phyloP scores from a whole-genome alignment of 2,113 vertebrate species.

The Ptychochromis oligacanthus region DNA sequence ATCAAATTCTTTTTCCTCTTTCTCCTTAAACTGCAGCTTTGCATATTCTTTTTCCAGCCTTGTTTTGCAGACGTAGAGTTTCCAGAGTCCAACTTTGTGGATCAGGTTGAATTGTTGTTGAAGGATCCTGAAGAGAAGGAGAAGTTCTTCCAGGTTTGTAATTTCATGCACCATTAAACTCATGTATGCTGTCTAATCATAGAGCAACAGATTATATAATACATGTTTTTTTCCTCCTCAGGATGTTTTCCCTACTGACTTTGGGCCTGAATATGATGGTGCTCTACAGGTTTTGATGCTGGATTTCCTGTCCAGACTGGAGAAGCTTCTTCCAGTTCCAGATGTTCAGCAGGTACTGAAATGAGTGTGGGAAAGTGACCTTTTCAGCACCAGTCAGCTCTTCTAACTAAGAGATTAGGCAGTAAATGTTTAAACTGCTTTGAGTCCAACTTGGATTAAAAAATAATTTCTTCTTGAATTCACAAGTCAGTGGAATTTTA shows the following conservation, averaged over 20 bases:
- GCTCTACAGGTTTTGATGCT: constrained; percentile 82
- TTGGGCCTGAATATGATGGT: constrained; percentile 79
- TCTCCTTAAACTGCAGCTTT: background rate
- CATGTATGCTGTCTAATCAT: background rate
- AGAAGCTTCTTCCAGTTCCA: constrained; percentile 74
- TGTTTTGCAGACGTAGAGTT: constrained; percentile 73
- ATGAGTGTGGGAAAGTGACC: background rate
- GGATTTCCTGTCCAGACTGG: constrained; percentile 82
- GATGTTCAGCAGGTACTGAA: constrained; percentile 74
- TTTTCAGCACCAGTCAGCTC: background rate
- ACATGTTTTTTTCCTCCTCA: constrained; percentile 28
- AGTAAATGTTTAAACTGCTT: too few relatives aligned
- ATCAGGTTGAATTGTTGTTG: constrained; percentile 70
- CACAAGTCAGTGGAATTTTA: too few relatives aligned
- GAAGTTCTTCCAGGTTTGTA: constrained; percentile 75
- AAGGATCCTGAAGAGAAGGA: constrained; percentile 71
- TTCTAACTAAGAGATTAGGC: background rate
- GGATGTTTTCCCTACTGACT: constrained; percentile 79
- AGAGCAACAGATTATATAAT: background rate
- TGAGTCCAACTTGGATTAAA: background rate
- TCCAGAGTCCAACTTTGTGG: constrained; percentile 73
- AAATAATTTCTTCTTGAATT: background rate
- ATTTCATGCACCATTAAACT: background rate
- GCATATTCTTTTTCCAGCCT: constrained; percentile 39
- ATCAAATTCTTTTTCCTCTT: background rate